Conservation (phyloP, 92 coral and sea anemone species). For the Actinostola sp. region DNA sequence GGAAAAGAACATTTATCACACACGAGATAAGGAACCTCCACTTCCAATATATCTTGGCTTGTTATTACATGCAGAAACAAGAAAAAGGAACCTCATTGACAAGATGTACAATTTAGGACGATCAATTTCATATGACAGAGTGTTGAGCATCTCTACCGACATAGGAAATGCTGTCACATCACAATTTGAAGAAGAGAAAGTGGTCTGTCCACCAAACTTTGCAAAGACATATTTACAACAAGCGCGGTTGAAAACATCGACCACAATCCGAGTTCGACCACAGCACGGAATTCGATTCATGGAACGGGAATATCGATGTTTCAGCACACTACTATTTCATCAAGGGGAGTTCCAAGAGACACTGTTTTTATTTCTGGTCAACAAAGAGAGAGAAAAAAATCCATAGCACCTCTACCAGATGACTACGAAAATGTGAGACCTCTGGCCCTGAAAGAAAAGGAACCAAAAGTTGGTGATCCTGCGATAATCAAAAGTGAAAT, state of each 20-base stretch:
- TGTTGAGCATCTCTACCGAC: conserved; percentile 59
- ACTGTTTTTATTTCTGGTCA: neutral
- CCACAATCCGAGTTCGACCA: conserved; percentile 64
- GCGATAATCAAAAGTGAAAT: no score
- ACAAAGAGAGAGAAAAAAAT: conserved; percentile 37
- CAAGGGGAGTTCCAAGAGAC: conserved; percentile 52
- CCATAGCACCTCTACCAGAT: conserved; percentile 53
- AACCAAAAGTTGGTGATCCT: no score
- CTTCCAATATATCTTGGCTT: conserved; percentile 62
- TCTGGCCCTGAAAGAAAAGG: no score
- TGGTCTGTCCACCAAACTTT: conserved; percentile 62
- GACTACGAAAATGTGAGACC: no score
- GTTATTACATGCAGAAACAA: conserved; percentile 57
- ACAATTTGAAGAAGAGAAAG: conserved; percentile 51
- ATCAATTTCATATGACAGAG: conserved; percentile 66
- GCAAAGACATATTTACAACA: conserved; percentile 38
- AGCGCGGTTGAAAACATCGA: conserved; percentile 76
- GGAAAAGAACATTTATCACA: no score
- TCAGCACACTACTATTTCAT: conserved; percentile 54
- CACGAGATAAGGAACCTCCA: conserved; percentile 79
- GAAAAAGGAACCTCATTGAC: conserved; percentile 56
- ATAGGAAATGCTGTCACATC: conserved; percentile 63
- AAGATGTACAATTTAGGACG: conserved; percentile 56
- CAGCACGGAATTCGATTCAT: conserved; percentile 53
- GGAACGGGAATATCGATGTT: conserved; percentile 56